Percentiles rank a stretch among this genome's conserved stretches.
phyloP scores from a whole-genome alignment of 2,888 invertebrate species.

The Blomia tropicalis region DNA sequence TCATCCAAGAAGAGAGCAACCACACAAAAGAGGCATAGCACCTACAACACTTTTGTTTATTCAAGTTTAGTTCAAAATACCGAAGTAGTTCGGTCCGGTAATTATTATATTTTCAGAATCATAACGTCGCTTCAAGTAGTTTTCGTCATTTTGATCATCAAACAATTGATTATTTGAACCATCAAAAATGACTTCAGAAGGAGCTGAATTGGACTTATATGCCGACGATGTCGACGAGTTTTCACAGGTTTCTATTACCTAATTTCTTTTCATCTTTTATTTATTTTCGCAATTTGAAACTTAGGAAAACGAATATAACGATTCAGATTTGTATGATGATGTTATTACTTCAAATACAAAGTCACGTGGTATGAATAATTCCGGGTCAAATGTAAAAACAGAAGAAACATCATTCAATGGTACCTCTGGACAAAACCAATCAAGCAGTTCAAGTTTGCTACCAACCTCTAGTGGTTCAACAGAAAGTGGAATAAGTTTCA shows the following conservation, averaged over 20 bases:
- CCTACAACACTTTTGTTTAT: no score
- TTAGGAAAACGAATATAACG: conserved; percentile 46
- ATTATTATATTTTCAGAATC: no score
- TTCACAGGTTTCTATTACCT: conserved; percentile 46
- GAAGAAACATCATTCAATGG: neutral
- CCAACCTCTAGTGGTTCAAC: neutral
- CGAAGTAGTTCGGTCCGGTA: no score
- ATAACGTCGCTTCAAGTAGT: no score
- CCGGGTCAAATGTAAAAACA: neutral
- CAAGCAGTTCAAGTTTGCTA: neutral
- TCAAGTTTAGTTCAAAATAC: no score
- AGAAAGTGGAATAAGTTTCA: neutral
- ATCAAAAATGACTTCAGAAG: conserved; percentile 48
- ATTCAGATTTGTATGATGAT: conserved; percentile 75
- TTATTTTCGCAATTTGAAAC: conserved; percentile 5
- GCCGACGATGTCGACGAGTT: conserved; percentile 91
- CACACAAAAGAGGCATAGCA: no score
- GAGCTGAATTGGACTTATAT: conserved; percentile 89
- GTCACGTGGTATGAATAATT: conserved; percentile 24
- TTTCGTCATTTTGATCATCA: no score
- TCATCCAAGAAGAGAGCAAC: no score
- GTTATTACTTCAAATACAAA: conserved; percentile 54
- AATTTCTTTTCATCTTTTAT: conserved; percentile 24
- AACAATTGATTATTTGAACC: no score
- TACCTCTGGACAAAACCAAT: neutral